Base-by-base conservation (phyloP, 2,113 vertebrate species). In the Aramus guarauna region DNA sequence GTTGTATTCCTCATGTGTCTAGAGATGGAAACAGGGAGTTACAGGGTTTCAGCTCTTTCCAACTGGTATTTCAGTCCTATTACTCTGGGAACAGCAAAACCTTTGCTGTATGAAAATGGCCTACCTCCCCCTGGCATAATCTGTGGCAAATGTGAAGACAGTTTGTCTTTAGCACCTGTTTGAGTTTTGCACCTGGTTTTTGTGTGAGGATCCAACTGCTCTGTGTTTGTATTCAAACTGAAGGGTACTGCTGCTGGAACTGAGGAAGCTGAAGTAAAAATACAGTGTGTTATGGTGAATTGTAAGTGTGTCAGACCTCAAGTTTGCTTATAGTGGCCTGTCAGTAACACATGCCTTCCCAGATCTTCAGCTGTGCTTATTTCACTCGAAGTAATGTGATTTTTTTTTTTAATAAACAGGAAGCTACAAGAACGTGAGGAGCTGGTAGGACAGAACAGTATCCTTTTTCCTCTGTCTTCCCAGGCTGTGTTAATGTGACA, bases 401-500 rank as follows among this genome's bases (percentile, higher is more conserved):
- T 72, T 83, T 72, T 81, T 60, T 72, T 83, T 72, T 81, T 67
- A 94, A 95, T 91, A 97, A 97, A 97, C 96, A 97, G 96, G 96
- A 97, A 97, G 62, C 84, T 91, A n/a, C 56, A 92, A 93, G 94
- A 94, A 96, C 85, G 80, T 68, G 87, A 95, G 41, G 84, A 91
- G 84, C 85, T 81, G 41, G 92, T 95, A 78, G 53, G n/a, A 90
- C 50, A 85, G 60, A 95, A 79, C 74, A 56, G 89, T 94, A 90
- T 96, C 87, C 92, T 95, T 91, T 96, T 96, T 87, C 87, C 93
- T 91, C 69, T 91, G 73, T 90, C 84, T 93, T 96, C 84, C 27
- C 66, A 30, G 56, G 56, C 91, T 69, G 56, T 60, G 56, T 89
- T 95, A 81, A 66, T 55, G 72, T 41, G 63, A 88, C 50, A 66